phyloP scores from a whole-genome alignment of 2,113 vertebrate genomes.

The Gambusia affinis region DNA sequence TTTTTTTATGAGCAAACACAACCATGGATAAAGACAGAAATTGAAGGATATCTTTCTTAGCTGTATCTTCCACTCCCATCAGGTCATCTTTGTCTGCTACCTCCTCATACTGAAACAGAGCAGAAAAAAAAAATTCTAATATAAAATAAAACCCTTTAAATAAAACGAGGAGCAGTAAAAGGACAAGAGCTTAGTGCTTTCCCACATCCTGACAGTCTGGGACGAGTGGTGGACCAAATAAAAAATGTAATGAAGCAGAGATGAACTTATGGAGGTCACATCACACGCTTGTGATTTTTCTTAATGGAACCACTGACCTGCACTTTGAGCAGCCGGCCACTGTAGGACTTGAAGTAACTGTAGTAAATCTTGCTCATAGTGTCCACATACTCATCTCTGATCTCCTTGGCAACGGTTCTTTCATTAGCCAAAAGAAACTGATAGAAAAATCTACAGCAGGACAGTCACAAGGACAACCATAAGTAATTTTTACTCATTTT shows the following conservation, averaged over 20 bases:
- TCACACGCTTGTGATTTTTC: no score
- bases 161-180: background rate
- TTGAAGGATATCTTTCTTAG: constrained; percentile 91
- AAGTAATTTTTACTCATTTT: background rate
- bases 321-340: constrained; percentile 89
- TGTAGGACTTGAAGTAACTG: constrained; percentile 94
- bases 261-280: background rate
- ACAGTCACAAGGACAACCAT: background rate
- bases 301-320: constrained; percentile 81
- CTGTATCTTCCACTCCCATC: constrained; percentile 93
- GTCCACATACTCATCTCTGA: constrained; percentile 91
- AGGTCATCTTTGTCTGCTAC: constrained; percentile 94
- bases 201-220: background rate
- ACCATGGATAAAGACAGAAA: background rate
- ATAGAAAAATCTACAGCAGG: constrained; percentile 86
- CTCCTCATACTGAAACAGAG: constrained; percentile 86
- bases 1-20: background rate
- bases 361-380: constrained; percentile 94
- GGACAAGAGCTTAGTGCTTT: background rate
- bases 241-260: background rate
- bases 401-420: constrained; percentile 88
- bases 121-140: background rate
- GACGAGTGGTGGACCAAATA: background rate
- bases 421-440: constrained; percentile 93
- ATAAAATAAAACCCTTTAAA: background rate